These are phyloP conservation scores for Allobates femoralis DNA, from an alignment of 2,797 vertebrate species.

Conservation along the genomic window DNA sequence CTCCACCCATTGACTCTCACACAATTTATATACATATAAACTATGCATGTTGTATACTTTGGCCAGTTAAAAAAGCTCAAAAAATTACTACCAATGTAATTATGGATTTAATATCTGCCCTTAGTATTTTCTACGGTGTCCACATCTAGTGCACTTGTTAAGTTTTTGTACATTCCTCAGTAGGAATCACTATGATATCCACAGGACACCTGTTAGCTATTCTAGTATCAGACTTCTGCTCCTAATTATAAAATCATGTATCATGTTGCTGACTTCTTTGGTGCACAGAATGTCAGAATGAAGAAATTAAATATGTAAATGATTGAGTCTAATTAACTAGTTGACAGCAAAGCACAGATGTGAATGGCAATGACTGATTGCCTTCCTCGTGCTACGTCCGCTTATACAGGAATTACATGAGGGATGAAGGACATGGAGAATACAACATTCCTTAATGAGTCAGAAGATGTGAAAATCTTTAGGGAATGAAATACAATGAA, in stretches of 20 bases:
- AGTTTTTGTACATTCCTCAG: slow-evolving; percentile 62
- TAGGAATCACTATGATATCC: slow-evolving; percentile 61
- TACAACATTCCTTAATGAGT: slow-evolving; percentile 66
- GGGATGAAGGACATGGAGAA: slow-evolving; percentile 64
- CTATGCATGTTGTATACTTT: background rate
- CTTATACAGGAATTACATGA: slow-evolving; percentile 66
- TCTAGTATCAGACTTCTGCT: slow-evolving; percentile 66
- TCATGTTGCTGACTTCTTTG: slow-evolving; percentile 68
- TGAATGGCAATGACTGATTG: slow-evolving; percentile 93
- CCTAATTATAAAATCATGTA: slow-evolving; percentile 75
- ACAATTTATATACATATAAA: background rate
- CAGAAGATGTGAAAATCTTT: slow-evolving; percentile 40
- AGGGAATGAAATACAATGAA: slow-evolving; percentile 35
- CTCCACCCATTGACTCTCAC: background rate
- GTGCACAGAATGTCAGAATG: slow-evolving; percentile 83
- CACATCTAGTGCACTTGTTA: slow-evolving; percentile 41
- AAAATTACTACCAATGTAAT: background rate
- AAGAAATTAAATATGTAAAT: slow-evolving; percentile 97
- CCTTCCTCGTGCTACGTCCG: slow-evolving; percentile 78
- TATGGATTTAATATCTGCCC: background rate
- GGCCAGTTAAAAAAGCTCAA: background rate
- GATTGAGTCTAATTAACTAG: slow-evolving; percentile 91
- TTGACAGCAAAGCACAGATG: slow-evolving; percentile 90
- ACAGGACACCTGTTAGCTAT: slow-evolving; percentile 72
- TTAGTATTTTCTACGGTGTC: slow-evolving; percentile 36